A percentile compares a stretch with the other conserved stretches of the same genome.
Evolutionary conservation across 2,888 invertebrate species (phyloP).

Genomic region (Drosophila diplacantha): DNA sequence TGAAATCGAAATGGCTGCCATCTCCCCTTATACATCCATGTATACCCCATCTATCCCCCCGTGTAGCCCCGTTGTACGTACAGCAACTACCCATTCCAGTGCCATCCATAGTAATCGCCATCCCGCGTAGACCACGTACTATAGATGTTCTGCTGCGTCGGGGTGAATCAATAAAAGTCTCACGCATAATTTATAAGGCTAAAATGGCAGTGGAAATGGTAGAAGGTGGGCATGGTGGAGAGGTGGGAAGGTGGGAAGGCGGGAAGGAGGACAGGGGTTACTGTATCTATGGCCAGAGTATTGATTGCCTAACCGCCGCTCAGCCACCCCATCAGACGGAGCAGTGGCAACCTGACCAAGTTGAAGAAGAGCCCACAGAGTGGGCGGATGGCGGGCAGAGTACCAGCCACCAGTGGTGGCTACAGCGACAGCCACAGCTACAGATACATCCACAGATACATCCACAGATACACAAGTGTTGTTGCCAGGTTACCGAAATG

Average conservation of each 20-base stretch:
- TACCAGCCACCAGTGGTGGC: constrained; percentile 41
- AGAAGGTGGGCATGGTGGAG: background rate
- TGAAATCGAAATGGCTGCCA: constrained; percentile 26
- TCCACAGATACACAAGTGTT: constrained; percentile 51
- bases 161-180: constrained; percentile 55
- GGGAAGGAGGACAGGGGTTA: background rate
- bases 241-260: too few species aligned
- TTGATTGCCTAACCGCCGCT: constrained; percentile 38
- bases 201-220: constrained; percentile 39
- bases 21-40: constrained; percentile 4
- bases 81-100: background rate
- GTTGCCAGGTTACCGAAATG: constrained; percentile 68
- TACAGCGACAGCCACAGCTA: constrained; percentile 17
- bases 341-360: constrained; percentile 17
- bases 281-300: constrained; percentile 41
- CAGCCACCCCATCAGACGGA: constrained; percentile 15
- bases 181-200: constrained; percentile 61
- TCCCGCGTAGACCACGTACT: constrained; percentile 24
- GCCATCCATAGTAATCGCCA: constrained; percentile 14
- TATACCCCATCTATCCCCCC: background rate
- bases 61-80: background rate
- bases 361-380: constrained; percentile 29
- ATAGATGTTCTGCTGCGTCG: constrained; percentile 28
- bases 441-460: constrained; percentile 18
- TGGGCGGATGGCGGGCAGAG: constrained; percentile 11